Evolutionary conservation across 2,888 invertebrate species (phyloP), one percentile per base, ranked within the genome.

Genomic region (Brenthis ino): DNA sequence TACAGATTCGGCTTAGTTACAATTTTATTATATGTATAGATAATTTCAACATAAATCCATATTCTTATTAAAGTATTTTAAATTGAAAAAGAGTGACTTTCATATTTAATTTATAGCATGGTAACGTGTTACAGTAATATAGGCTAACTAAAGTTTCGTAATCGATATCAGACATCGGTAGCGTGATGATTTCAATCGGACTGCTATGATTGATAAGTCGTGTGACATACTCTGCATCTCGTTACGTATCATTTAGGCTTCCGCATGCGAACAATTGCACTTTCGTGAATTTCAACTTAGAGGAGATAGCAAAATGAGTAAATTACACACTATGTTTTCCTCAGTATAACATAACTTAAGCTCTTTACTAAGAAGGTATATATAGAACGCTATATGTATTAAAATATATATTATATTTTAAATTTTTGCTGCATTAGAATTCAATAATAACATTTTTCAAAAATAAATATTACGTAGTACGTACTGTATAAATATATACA

Each of bases 151-250:
- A 76, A 77, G 77, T 77, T 74, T 65, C 58, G 70, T 72, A 76
- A 77, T 72, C 70, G 69, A 61, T 73, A 73, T 75, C 70, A 72
- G 72, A 79, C 76, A 74, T 75, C 69, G 67, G 55, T 68, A 70
- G 74, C 77, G 74, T 79, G 77, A 76, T 76, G 77, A 74, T 74
- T 77, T 78, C 77, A 75, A 78, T 75, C 76, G 74, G 74, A 72
- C 64, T 64, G 74, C 76, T 80, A 78, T 86, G 86, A 90, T 88
- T 86, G 88, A 86, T 85, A 85, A 84, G 80, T 82, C 77, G 80
- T 80, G 80, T 88, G 90, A 83, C 90, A 89, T 84, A 88, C 87
- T 89, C 88, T 72, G 89, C 86, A 89, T 88, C 64, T 43, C 53
- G 69, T 72, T 65, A 69, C 67, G 57, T 69, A 72, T 66, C 37